Base-by-base conservation (phyloP, 2,113 vertebrate genomes). In the Glaucidium brasilianum region DNA sequence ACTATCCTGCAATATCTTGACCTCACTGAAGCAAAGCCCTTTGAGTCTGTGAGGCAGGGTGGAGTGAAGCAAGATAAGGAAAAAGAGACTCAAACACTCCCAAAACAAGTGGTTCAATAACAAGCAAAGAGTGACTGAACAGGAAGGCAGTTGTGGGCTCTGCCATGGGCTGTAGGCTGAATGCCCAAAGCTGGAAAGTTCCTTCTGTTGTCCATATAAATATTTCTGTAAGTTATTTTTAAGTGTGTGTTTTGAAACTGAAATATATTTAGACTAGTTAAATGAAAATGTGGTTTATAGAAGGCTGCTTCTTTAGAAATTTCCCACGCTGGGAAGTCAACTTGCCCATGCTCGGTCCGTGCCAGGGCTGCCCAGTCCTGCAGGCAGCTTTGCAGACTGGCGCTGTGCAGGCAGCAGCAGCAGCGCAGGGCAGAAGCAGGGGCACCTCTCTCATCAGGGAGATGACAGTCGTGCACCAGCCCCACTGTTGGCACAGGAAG, bases 211-310 rank as follows among this genome's bases (percentile, higher is more conserved):
- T 97, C 83, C 93, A 23, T 50, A 96, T 88, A 97, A 97, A 96
- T 97, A 97, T 96, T 97, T 96, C 94, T 96, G 75, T 92, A 97
- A 86, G 94, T 88, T 97, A 97, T 97, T 97, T 97, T 97, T 97
- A 95, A 94, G 79, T 19, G 17, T 41, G 81, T 97, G 92, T 97
- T 97, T 97, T 97, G 94, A 97, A 96, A 87, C 91, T 75, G 68
- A 77, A 97, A 93, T 97, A 97, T 97, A 97, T 97, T 97, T 97
- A 97, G 96, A 87, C 69, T 53, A 78, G 94, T 80, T 77, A 93
- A 83, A 97, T 95, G 91, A 96, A 97, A 97, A 96, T 88, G 91
- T 82, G 94, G 87, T 97, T 96, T 94, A 77, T 30, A 87, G 87
- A 82, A 96, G 78, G 66, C 62, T 89, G 91, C 53, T 81, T 50